These are phyloP conservation scores for Eutrigla gurnardus DNA, from an alignment of 2,797 vertebrate genomes.

Conservation along the genomic window DNA sequence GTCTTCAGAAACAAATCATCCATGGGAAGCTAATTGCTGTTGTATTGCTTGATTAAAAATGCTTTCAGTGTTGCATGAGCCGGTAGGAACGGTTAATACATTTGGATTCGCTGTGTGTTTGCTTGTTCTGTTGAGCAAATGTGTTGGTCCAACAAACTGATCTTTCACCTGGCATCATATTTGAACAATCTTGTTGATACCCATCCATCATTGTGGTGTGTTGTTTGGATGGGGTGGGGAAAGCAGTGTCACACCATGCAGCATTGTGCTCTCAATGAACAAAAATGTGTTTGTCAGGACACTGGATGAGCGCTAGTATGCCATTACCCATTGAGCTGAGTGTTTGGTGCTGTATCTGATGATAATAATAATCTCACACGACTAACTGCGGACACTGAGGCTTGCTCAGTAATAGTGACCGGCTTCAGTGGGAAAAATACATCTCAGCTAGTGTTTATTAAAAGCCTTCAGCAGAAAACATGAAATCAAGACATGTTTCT, in stretches of 20 bases:
- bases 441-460: slow-evolving; percentile 11
- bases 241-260: slow-evolving; percentile 36
- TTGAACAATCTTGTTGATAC: slow-evolving; percentile 24
- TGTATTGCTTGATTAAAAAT: slow-evolving; percentile 75
- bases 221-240: slow-evolving; percentile 42
- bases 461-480: slow-evolving; percentile 21
- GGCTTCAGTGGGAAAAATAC: slow-evolving; percentile 4
- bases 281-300: slow-evolving; percentile 62
- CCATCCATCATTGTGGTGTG: slow-evolving; percentile 23
- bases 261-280: slow-evolving; percentile 49
- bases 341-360: slow-evolving; percentile 54
- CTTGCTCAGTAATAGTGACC: slow-evolving; percentile 33
- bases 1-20: slow-evolving; percentile 73
- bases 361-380: slow-evolving; percentile 56
- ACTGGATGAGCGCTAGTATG: slow-evolving; percentile 46
- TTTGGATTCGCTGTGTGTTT: slow-evolving; percentile 29
- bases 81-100: slow-evolving; percentile 22
- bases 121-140: slow-evolving; percentile 14
- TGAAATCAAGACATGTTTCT: neutral
- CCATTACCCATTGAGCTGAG: slow-evolving; percentile 48
- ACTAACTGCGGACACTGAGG: slow-evolving; percentile 40
- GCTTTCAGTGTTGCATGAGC: slow-evolving; percentile 38
- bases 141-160: slow-evolving; percentile 6
- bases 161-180: slow-evolving; percentile 18
- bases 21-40: slow-evolving; percentile 75